Conservation (phyloP, 2,888 invertebrate genomes). For the Drosophila monieri region DNA sequence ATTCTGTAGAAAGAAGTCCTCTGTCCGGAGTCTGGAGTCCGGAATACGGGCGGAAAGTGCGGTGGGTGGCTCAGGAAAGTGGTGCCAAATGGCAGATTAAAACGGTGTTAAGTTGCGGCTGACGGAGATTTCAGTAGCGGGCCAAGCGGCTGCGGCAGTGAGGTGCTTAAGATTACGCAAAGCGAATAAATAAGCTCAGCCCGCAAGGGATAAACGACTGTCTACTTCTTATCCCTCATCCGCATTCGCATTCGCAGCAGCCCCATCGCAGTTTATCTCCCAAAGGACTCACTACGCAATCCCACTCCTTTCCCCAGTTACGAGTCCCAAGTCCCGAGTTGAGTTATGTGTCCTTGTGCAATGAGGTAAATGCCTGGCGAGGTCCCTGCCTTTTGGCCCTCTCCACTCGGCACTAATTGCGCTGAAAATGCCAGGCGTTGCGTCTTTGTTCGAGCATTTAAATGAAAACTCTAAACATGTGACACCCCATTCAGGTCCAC, state of each 20-base stretch:
- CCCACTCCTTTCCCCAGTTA: not conserved
- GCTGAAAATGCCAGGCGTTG: slow-evolving; percentile 32
- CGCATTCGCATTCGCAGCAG: slow-evolving; percentile 1
- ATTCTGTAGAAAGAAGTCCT: slow-evolving; percentile 47
- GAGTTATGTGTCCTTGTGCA: slow-evolving; percentile 42
- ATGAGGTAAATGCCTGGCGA: slow-evolving; percentile 43
- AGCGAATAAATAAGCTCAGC: slow-evolving; percentile 47
- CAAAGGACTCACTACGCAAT: slow-evolving; percentile 23
- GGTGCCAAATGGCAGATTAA: slow-evolving; percentile 76
- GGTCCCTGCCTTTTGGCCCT: slow-evolving; percentile 27
- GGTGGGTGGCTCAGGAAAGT: slow-evolving; percentile 35
- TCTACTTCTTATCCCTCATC: slow-evolving; percentile 18
- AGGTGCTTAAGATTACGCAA: slow-evolving; percentile 50
- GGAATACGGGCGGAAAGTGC: slow-evolving; percentile 45
- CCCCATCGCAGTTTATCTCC: not conserved
- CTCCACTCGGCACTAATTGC: slow-evolving; percentile 46
- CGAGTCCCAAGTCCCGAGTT: slow-evolving; percentile 7
- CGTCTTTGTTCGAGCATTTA: slow-evolving; percentile 39
- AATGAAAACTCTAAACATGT: slow-evolving; percentile 53
- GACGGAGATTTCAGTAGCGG: slow-evolving; percentile 51
- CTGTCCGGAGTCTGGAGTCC: slow-evolving; percentile 35
- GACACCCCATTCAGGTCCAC: slow-evolving; percentile 49
- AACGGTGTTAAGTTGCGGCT: slow-evolving; percentile 68
- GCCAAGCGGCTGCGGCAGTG: slow-evolving; percentile 22
- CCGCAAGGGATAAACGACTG: slow-evolving; percentile 41